Conservation (phyloP, 2,888 invertebrate genomes). For the Cecidostiba fungosa region DNA sequence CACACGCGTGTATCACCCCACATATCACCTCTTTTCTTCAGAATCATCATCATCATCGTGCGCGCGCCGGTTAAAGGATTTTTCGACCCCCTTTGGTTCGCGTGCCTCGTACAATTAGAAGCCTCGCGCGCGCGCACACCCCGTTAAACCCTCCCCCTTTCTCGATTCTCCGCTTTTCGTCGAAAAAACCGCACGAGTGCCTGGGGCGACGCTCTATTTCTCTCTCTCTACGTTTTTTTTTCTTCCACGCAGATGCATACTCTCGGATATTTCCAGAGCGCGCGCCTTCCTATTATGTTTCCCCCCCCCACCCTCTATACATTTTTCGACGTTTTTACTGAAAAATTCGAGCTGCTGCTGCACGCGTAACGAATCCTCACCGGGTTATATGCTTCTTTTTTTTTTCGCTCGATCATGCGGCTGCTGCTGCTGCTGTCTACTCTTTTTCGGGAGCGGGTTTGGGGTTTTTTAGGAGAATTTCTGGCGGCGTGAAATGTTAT, state of each 20-base stretch:
- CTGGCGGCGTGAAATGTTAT: conserved; percentile 55
- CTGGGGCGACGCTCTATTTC: conserved; percentile 1
- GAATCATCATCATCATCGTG: conserved; percentile 18
- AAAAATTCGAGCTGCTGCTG: conserved; percentile 35
- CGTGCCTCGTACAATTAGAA: conserved; percentile 58
- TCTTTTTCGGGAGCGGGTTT: background rate
- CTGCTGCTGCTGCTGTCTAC: conserved; percentile 6
- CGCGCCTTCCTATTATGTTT: conserved; percentile 44
- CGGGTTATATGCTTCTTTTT: conserved; percentile 69
- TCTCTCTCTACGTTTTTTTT: conserved; percentile 34
- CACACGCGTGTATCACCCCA: background rate
- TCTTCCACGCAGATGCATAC: conserved; percentile 24
- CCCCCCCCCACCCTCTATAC: background rate
- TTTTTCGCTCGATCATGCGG: conserved; percentile 50
- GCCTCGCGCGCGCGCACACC: background rate
- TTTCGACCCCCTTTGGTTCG: conserved; percentile 38
- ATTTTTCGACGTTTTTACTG: conserved; percentile 29
- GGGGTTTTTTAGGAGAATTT: background rate
- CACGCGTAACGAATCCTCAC: conserved; percentile 76
- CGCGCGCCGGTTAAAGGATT: conserved; percentile 44
- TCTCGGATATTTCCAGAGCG: conserved; percentile 11
- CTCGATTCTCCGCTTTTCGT: conserved; percentile 29
- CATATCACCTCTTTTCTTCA: conserved; percentile 41
- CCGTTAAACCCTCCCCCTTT: background rate
- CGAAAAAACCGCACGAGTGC: conserved; percentile 53